These are phyloP conservation scores for Troilus luridus DNA, from an alignment of 2,888 invertebrate genomes.

Conservation along the genomic window DNA sequence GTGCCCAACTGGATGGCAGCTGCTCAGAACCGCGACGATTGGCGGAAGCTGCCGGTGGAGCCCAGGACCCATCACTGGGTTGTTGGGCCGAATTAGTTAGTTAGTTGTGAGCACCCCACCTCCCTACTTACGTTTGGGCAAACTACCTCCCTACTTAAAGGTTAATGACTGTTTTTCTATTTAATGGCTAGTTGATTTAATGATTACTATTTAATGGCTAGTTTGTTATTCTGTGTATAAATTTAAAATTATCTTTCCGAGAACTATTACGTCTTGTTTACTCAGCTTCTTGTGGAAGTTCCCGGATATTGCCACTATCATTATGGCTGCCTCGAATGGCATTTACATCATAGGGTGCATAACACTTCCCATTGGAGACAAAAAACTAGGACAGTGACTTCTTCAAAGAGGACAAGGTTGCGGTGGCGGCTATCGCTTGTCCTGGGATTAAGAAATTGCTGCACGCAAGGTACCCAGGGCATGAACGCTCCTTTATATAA, in stretches of 20 bases:
- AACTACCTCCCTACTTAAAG: neutral
- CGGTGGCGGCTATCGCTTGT: neutral
- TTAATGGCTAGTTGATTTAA: neutral
- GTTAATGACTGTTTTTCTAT: neutral
- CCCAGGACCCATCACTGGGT: too few species aligned
- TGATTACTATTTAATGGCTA: too few species aligned
- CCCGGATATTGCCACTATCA: neutral
- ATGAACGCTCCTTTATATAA: neutral
- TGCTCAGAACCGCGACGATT: too few species aligned
- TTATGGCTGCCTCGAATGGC: neutral
- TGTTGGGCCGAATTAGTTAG: too few species aligned
- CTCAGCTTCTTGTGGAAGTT: neutral
- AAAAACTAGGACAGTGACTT: conserved; percentile 3
- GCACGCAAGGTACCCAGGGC: neutral
- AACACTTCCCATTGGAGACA: neutral
- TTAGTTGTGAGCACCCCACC: too few species aligned
- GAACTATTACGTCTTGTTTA: neutral
- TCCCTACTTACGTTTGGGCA: too few species aligned
- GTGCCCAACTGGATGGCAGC: too few species aligned
- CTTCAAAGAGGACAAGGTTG: neutral
- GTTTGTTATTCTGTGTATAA: neutral
- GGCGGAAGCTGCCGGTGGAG: too few species aligned
- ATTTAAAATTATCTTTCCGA: neutral
- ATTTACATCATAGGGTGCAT: neutral
- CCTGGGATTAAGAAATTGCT: neutral